Percentiles rank a stretch among this genome's conserved stretches.
phyloP scores from a whole-genome alignment of 2,113 vertebrate genomes.

The Lophura nycthemera region DNA sequence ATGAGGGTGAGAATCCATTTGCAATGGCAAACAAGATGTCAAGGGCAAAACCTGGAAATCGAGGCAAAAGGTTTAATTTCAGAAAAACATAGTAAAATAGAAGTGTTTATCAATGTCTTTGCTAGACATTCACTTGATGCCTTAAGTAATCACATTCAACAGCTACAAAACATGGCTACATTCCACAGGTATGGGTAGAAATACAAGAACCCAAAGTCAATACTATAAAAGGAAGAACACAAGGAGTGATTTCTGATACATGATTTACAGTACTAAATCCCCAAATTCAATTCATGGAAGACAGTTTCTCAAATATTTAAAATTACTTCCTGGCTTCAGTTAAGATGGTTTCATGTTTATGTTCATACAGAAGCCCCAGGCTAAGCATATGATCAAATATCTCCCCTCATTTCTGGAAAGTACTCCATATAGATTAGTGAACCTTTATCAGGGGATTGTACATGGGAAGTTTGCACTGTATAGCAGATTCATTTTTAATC shows the following conservation, averaged over 20 bases:
- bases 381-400: not conserved
- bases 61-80: conserved; percentile 11
- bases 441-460: rapidly evolving
- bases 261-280: not conserved
- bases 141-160: not conserved
- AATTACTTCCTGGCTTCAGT: not conserved
- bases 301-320: not conserved
- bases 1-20: conserved; percentile 82
- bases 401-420: not conserved
- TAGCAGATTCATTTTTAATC: not conserved
- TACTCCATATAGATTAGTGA: not conserved
- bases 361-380: not conserved
- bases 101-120: not conserved
- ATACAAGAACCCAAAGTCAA: not conserved
- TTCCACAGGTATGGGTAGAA: not conserved
- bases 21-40: conserved; percentile 82
- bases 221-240: not conserved
- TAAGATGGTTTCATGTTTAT: not conserved
- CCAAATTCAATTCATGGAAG: not conserved
- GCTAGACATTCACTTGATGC: not conserved
- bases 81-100: not conserved
- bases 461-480: not conserved
- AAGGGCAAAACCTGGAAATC: conserved; percentile 80
- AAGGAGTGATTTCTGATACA: not conserved
- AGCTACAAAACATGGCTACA: not conserved